phyloP scores from a whole-genome alignment of 2,113 vertebrate species.

The Cygnus buccinator region DNA sequence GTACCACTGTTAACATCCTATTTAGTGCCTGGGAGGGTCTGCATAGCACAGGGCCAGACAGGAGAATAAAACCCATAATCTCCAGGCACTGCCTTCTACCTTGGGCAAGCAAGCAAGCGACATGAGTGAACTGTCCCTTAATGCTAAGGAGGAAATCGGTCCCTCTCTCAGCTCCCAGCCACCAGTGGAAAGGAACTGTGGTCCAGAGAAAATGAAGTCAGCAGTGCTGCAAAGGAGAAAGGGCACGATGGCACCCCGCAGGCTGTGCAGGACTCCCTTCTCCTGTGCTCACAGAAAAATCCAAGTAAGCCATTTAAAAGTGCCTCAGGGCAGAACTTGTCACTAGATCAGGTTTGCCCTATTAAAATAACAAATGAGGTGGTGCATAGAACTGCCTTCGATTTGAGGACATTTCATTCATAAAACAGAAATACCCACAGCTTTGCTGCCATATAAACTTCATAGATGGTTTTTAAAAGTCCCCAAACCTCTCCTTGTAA shows the following conservation, averaged over 20 bases:
- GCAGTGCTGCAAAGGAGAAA: slow-evolving; percentile 2
- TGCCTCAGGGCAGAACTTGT: slow-evolving; percentile 19
- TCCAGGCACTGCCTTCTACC: neutral
- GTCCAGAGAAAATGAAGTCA: neutral
- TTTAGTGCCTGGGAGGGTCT: neutral
- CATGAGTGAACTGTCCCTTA: neutral
- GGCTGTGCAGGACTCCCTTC: neutral
- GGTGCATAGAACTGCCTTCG: neutral
- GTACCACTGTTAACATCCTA: neutral
- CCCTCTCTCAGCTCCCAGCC: neutral
- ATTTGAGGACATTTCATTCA: slow-evolving; percentile 9
- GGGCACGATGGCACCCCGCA: neutral
- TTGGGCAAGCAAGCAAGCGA: neutral
- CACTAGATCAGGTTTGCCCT: slow-evolving; percentile 3
- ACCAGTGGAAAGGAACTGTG: neutral
- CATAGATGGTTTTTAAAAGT: neutral
- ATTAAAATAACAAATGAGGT: slow-evolving; percentile 27
- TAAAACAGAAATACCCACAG: slow-evolving; percentile 8
- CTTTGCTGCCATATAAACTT: neutral
- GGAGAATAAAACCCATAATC: neutral
- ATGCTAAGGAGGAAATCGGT: neutral
- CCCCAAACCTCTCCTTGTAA: neutral
- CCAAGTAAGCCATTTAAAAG: neutral
- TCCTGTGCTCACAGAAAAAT: slow-evolving; percentile 32
- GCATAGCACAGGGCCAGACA: neutral